These are phyloP conservation scores for Diachrysia chrysitis DNA, from an alignment of 2,888 invertebrate genomes.

Conservation along the genomic window DNA sequence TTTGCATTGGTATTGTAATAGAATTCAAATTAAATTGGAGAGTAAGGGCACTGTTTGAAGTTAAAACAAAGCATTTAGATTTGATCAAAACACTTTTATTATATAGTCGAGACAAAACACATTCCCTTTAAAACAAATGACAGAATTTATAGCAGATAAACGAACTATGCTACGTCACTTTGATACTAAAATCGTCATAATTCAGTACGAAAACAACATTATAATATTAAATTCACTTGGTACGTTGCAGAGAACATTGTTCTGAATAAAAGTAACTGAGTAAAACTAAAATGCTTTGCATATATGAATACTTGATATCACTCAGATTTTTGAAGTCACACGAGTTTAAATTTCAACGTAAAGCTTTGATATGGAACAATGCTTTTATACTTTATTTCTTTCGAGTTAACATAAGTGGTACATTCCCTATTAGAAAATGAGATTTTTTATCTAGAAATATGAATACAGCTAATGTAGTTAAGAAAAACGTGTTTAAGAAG, in stretches of 20 bases:
- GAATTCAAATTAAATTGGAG: too few relatives aligned
- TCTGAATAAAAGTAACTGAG: constrained; percentile 47
- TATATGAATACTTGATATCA: constrained; percentile 47
- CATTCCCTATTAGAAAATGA: neutral
- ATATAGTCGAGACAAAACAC: constrained; percentile 64
- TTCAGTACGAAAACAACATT: constrained; percentile 16
- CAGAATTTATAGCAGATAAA: constrained; percentile 62
- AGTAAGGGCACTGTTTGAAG: neutral
- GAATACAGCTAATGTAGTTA: neutral
- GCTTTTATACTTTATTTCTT: neutral
- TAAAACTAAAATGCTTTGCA: constrained; percentile 37
- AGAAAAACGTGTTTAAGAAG: too few relatives aligned
- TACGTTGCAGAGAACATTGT: constrained; percentile 14
- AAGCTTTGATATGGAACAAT: constrained; percentile 22
- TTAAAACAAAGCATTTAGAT: neutral
- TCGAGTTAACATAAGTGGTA: neutral
- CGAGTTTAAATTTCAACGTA: constrained; percentile 25
- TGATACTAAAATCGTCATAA: constrained; percentile 30
- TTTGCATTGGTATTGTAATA: too few relatives aligned
- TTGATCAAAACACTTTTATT: neutral
- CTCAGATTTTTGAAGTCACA: constrained; percentile 42
- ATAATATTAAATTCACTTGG: constrained; percentile 22
- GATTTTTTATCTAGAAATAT: neutral
- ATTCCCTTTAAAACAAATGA: constrained; percentile 78
- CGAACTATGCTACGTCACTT: constrained; percentile 38